These are phyloP conservation scores for Stegastes partitus DNA, from an alignment of 2,113 vertebrate genomes.

Conservation along the genomic window DNA sequence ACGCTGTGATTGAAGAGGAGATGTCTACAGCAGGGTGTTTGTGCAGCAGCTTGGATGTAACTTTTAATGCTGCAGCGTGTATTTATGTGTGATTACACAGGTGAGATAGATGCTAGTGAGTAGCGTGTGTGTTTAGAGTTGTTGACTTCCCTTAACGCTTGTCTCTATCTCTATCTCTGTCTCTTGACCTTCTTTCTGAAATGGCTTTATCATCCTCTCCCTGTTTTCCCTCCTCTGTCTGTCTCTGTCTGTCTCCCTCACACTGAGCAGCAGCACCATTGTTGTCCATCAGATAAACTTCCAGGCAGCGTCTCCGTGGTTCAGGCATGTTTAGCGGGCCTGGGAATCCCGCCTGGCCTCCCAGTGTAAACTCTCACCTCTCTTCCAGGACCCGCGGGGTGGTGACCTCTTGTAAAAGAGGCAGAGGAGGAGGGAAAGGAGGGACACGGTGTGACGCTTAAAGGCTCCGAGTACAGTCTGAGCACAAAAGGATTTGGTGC, in stretches of 20 bases:
- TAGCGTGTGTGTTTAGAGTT: constrained; percentile 33
- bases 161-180: constrained; percentile 4
- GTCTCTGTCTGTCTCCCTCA: neutral
- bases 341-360: constrained; percentile 57
- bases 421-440: neutral
- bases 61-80: constrained; percentile 40
- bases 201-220: constrained; percentile 4
- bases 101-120: neutral
- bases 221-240: neutral
- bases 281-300: constrained; percentile 39
- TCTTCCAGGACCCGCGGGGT: constrained; percentile 42
- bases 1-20: constrained; percentile 40
- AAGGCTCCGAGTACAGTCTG: neutral
- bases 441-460: neutral
- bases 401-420: constrained; percentile 58
- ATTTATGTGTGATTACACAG: constrained; percentile 43
- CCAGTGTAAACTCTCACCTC: constrained; percentile 68
- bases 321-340: constrained; percentile 59
- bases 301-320: constrained; percentile 41
- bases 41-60: constrained; percentile 22
- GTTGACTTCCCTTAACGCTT: constrained; percentile 16
- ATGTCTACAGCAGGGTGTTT: constrained; percentile 28
- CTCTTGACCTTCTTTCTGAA: constrained; percentile 8
- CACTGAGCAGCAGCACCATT: constrained; percentile 15
- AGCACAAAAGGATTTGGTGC: neutral